Evolutionary conservation across 2,888 invertebrate species (phyloP).

Genomic region (Ischnus inquisitorius): DNA sequence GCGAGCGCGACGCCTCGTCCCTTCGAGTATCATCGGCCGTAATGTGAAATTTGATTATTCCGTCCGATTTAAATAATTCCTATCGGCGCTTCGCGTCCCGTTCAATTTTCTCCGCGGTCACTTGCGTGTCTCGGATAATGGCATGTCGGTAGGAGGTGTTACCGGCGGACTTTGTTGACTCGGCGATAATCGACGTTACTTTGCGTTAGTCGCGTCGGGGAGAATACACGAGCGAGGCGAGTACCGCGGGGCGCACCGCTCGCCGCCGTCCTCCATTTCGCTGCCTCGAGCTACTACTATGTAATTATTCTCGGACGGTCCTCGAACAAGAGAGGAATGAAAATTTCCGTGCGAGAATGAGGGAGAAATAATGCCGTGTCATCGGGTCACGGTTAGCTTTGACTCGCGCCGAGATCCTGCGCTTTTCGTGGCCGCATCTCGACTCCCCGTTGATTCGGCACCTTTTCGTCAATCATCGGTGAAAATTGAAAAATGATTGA

Average conservation of each 20-base stretch:
- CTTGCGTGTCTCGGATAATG: too few relatives aligned
- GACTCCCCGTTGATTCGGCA: background rate
- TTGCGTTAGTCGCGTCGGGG: conserved; percentile 23
- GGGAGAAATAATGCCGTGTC: conserved; percentile 66
- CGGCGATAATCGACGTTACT: background rate
- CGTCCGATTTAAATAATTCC: too few relatives aligned
- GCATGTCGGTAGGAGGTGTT: too few relatives aligned
- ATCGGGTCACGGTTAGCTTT: conserved; percentile 65
- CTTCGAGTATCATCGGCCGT: too few relatives aligned
- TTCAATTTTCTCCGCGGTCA: too few relatives aligned
- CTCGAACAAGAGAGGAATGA: conserved; percentile 71
- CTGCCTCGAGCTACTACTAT: conserved; percentile 75
- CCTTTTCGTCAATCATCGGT: background rate
- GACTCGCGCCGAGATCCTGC: conserved; percentile 56
- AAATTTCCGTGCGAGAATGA: conserved; percentile 37
- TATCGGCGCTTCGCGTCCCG: too few relatives aligned
- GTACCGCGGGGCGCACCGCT: background rate
- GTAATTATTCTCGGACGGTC: conserved; percentile 81
- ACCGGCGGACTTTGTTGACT: too few relatives aligned
- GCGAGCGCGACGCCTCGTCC: too few relatives aligned
- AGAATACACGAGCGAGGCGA: background rate
- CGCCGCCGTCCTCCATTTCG: conserved; percentile 36
- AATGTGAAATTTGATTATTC: too few relatives aligned
- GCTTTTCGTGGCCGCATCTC: background rate
- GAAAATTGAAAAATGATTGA: conserved; percentile 17